Evolutionary conservation across 1,140 invertebrate species (phyloP).

Genomic region (Paracyclopina nana): DNA sequence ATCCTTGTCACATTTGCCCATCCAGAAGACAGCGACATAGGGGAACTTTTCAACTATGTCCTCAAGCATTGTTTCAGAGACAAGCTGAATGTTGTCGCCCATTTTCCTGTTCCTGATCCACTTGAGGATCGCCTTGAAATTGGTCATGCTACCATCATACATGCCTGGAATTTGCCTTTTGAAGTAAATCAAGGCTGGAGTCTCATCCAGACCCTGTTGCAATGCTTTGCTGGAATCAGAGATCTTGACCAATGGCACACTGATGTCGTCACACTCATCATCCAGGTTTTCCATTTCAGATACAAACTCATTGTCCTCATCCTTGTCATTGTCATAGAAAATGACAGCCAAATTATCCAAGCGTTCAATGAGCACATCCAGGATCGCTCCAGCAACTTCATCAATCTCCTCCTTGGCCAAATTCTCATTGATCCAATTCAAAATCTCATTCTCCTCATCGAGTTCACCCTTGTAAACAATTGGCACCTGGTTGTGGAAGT

Average conservation of each 20-base stretch:
- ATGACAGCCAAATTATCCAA: conserved; percentile 66
- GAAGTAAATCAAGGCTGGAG: conserved; percentile 40
- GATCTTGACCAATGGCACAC: conserved; percentile 69
- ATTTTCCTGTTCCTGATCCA: conserved; percentile 82
- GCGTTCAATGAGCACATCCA: conserved; percentile 68
- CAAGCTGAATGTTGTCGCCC: conserved; percentile 76
- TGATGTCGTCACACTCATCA: conserved; percentile 70
- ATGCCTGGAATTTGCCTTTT: conserved; percentile 19
- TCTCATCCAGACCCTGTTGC: conserved; percentile 35
- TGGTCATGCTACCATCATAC: conserved; percentile 2
- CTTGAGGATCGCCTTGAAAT: conserved; percentile 33
- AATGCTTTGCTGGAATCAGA: conserved; percentile 5
- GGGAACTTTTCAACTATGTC: conserved; percentile 74
- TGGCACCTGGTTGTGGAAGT: conserved; percentile 7
- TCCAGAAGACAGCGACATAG: conserved; percentile 75
- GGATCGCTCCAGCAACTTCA: conserved; percentile 72
- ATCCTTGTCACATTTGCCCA: conserved; percentile 49
- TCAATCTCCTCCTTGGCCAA: conserved; percentile 49
- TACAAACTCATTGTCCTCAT: neutral
- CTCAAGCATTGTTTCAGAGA: conserved; percentile 45
- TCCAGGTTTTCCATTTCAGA: conserved; percentile 2
- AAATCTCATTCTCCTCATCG: conserved; percentile 70
- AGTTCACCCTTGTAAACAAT: conserved; percentile 38
- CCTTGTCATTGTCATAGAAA: conserved; percentile 49
- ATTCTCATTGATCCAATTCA: conserved; percentile 44